Evolutionary conservation across 2,888 invertebrate genomes (phyloP).

Genomic region (Tinea semifulvella): DNA sequence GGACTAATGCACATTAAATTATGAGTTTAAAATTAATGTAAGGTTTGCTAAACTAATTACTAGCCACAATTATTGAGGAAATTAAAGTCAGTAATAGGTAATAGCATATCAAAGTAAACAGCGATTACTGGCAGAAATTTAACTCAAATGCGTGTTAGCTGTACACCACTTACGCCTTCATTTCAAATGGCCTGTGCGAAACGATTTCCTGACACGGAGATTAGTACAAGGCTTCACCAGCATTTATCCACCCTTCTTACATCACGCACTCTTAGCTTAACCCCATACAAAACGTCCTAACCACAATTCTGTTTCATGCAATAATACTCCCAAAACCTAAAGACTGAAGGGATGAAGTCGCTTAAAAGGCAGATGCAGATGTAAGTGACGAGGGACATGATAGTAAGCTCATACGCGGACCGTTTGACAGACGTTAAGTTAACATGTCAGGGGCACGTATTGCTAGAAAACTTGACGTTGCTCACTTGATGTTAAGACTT

Average conservation of each 20-base stretch:
- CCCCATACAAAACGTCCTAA: constrained; percentile 38
- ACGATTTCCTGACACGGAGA: constrained; percentile 68
- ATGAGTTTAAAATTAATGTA: no score
- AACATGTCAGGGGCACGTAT: constrained; percentile 57
- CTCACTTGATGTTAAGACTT: constrained; percentile 41
- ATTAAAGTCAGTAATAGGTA: constrained; percentile 25
- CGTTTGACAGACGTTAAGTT: constrained; percentile 63
- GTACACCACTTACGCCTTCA: constrained; percentile 30
- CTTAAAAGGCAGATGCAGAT: neutral
- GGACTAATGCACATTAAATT: no score
- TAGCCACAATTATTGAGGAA: constrained; percentile 1
- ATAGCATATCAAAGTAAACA: constrained; percentile 29
- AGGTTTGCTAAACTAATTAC: no score
- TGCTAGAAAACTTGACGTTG: constrained; percentile 16
- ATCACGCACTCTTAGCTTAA: constrained; percentile 57
- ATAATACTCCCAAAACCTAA: constrained; percentile 33
- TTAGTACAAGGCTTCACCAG: constrained; percentile 66
- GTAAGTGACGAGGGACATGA: constrained; percentile 2
- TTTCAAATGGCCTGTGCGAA: constrained; percentile 62
- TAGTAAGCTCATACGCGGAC: constrained; percentile 39
- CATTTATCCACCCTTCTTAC: constrained; percentile 61
- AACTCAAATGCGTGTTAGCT: constrained; percentile 58
- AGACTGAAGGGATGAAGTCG: constrained; percentile 16
- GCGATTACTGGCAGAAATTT: constrained; percentile 53
- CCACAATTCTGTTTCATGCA: constrained; percentile 30